phyloP scores from a whole-genome alignment of 2,888 invertebrate species.

The Drosophila melanosoma region DNA sequence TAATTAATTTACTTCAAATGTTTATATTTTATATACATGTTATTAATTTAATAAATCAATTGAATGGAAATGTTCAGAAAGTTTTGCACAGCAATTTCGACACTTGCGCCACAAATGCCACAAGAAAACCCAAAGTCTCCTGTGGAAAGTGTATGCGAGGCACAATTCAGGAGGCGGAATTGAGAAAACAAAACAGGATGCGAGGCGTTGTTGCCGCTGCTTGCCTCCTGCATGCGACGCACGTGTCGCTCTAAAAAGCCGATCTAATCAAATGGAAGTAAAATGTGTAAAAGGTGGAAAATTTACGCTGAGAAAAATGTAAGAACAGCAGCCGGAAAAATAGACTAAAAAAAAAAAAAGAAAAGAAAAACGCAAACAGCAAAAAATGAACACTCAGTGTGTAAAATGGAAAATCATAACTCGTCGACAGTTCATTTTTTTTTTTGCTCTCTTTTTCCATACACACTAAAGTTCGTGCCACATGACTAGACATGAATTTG shows the following conservation, averaged over 20 bases:
- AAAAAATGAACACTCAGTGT: slow-evolving; percentile 50
- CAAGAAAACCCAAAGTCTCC: no score
- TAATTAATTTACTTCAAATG: neutral
- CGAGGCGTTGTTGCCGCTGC: slow-evolving; percentile 52
- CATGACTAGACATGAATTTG: slow-evolving; percentile 62
- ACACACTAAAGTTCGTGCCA: slow-evolving; percentile 52
- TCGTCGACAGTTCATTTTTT: slow-evolving; percentile 51
- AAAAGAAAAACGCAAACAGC: slow-evolving; percentile 12
- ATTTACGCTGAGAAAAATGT: slow-evolving; percentile 69
- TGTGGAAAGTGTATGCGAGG: slow-evolving; percentile 38
- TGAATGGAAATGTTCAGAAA: neutral
- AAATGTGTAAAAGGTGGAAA: slow-evolving; percentile 83
- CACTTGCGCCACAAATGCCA: neutral
- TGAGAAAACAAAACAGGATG: slow-evolving; percentile 76
- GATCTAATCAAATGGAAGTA: slow-evolving; percentile 83
- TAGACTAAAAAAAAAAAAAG: slow-evolving; percentile 31
- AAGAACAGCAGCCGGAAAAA: slow-evolving; percentile 55
- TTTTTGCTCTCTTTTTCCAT: slow-evolving; percentile 10
- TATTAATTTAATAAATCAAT: neutral
- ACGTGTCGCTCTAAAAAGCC: slow-evolving; percentile 76
- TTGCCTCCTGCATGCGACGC: slow-evolving; percentile 44
- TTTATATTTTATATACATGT: neutral
- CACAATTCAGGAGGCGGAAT: slow-evolving; percentile 38
- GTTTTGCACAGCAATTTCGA: neutral
- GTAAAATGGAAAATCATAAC: slow-evolving; percentile 69